Evolutionary conservation across 2,888 invertebrate species (phyloP), one percentile per base, ranked within the genome.

Genomic region (Nebria brevicollis): DNA sequence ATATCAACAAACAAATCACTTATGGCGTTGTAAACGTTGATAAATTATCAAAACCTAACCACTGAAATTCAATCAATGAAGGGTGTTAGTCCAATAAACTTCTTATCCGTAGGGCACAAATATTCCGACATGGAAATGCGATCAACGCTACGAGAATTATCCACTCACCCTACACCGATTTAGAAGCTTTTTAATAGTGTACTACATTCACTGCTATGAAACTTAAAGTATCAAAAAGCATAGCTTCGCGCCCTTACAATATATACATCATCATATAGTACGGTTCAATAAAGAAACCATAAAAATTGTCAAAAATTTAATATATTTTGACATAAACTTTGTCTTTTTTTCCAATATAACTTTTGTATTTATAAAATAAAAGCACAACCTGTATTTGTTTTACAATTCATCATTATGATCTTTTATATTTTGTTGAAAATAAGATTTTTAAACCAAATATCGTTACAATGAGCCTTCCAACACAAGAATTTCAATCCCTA

Each of bases 71-170:
- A 54, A 54, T 54, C 54, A 54, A 54, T 20, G 25, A 34, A 34
- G 70, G 70, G 20, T 25, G 25, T 25, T 25, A 34, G 25, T 66
- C 10, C 72, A 80, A 80, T 80, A 70, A 75, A 80, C 15, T 80
- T 75, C 80, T 75, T 80, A 64, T 70, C 75, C 80, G 6, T 6
- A 70, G 75, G 75, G 75, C 65, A n/a, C 64, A 34, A 70, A 75
- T 75, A 75, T 75, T 73, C 75, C 68, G 75, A 80, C 80, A 80
- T 80, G 75, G 34, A 75, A 80, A 80, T 68, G 66, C 80, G 80
- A 80, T 80, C 80, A 80, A 68, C 80, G 68, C 75, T 34, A 68
- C 15, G 68, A 13, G 68, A 68, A 68, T 25, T 25, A 68, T 25
- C 20, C 68, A 68, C 10, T 54, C 54, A 54, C 54, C 54, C 54